Evolutionary conservation across 2,113 vertebrate species (phyloP).

Genomic region (Zosterops borbonicus): DNA sequence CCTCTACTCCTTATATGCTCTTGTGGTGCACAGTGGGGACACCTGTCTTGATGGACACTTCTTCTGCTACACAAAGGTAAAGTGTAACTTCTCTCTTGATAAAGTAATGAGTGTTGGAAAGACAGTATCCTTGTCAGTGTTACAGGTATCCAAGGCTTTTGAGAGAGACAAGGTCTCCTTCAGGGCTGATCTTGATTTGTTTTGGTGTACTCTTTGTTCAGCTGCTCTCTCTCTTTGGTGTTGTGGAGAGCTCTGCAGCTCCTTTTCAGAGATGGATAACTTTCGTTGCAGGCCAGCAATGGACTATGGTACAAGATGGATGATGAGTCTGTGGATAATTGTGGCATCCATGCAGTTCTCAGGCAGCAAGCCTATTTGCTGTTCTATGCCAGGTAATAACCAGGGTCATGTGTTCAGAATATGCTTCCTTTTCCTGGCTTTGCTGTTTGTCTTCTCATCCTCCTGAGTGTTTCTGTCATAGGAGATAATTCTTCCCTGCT

Average conservation of each 20-base stretch:
- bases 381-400: background rate
- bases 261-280: background rate
- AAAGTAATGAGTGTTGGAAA: background rate
- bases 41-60: constrained; percentile 11
- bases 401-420: background rate
- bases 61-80: constrained; percentile 13
- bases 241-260: background rate
- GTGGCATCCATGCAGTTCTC: background rate
- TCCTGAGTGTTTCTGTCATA: background rate
- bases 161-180: background rate
- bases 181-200: background rate
- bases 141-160: background rate
- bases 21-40: background rate
- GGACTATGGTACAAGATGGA: constrained; percentile 7
- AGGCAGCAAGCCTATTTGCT: constrained; percentile 5
- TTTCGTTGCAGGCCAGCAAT: background rate
- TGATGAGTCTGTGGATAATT: background rate
- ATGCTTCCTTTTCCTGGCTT: background rate
- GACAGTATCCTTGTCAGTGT: background rate
- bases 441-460: background rate
- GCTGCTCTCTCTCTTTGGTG: background rate
- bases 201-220: background rate
- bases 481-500: background rate
- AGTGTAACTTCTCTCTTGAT: background rate
- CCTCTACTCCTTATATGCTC: background rate